Evolutionary conservation across 2,888 invertebrate genomes (phyloP).

Genomic region (Polydesmus complanatus): DNA sequence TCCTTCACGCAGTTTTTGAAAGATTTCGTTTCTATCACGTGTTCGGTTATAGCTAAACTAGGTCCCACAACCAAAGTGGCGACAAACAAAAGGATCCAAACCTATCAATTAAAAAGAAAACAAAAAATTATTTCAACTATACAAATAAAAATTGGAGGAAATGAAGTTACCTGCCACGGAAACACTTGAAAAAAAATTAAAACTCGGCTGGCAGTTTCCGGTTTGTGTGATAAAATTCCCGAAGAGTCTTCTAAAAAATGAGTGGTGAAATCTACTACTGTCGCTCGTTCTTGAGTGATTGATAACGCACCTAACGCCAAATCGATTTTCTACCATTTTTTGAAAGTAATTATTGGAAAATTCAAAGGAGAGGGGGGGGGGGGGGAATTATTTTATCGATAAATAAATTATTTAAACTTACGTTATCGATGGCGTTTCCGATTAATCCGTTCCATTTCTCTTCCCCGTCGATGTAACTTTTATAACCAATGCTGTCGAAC

Average conservation of each 20-base stretch:
- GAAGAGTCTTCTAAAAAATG: constrained; percentile 13
- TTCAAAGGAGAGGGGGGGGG: neutral
- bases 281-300: constrained; percentile 11
- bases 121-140: neutral
- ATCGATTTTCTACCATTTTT: constrained; percentile 9
- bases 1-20: neutral
- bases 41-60: constrained; percentile 6
- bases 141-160: too few species aligned
- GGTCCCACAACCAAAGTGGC: constrained; percentile 9
- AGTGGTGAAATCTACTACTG: constrained; percentile 10
- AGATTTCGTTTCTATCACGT: neutral
- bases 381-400: neutral
- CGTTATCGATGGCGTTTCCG: neutral
- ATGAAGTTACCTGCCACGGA: constrained; percentile 14
- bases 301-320: constrained; percentile 12
- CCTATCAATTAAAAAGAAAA: neutral
- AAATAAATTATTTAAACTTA: neutral
- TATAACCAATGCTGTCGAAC: neutral
- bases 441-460: constrained; percentile 12
- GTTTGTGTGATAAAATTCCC: constrained; percentile 11
- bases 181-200: constrained; percentile 13
- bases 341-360: neutral
- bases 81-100: constrained; percentile 9
- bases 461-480: neutral
- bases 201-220: constrained; percentile 4